A percentile compares a stretch with the other conserved stretches of the same genome.
Conservation (phyloP, 2,113 vertebrate genomes). For the Dicentrarchus labrax region DNA sequence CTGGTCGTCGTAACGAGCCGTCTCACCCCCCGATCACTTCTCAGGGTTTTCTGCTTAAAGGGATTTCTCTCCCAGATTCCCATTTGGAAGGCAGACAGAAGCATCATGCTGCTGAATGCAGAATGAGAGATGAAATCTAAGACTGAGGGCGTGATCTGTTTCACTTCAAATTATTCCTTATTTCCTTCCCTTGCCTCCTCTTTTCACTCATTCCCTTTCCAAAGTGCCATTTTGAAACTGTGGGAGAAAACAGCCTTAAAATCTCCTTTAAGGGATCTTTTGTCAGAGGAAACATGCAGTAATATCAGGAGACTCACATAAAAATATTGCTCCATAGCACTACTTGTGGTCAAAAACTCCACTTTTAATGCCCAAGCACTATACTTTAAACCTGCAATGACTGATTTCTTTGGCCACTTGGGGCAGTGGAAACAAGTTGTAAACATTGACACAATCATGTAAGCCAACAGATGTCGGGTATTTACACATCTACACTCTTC, state of each 20-base stretch:
- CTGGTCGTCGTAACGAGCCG: slow-evolving; percentile 58
- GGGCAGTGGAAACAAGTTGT: too few species aligned
- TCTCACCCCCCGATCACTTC: slow-evolving; percentile 48
- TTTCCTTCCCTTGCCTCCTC: background rate
- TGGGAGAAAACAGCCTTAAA: background rate
- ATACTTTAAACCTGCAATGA: too few species aligned
- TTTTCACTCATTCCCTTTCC: background rate
- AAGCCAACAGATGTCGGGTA: too few species aligned
- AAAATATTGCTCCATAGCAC: background rate
- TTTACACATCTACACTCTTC: too few species aligned
- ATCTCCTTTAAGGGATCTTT: background rate
- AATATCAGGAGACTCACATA: background rate
- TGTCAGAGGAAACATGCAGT: background rate
- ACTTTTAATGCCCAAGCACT: too few species aligned
- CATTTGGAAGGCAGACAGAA: slow-evolving; percentile 57
- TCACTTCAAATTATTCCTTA: background rate
- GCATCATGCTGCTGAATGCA: slow-evolving; percentile 51
- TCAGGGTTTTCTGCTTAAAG: slow-evolving; percentile 65
- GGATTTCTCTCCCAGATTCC: slow-evolving; percentile 70
- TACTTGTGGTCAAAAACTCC: background rate
- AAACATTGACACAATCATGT: too few species aligned
- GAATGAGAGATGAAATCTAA: slow-evolving; percentile 54
- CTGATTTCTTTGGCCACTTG: too few species aligned
- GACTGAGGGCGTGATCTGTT: background rate
- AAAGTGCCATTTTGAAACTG: background rate